phyloP scores from a whole-genome alignment of 2,888 invertebrate species.

The Cephus sareptanus region DNA sequence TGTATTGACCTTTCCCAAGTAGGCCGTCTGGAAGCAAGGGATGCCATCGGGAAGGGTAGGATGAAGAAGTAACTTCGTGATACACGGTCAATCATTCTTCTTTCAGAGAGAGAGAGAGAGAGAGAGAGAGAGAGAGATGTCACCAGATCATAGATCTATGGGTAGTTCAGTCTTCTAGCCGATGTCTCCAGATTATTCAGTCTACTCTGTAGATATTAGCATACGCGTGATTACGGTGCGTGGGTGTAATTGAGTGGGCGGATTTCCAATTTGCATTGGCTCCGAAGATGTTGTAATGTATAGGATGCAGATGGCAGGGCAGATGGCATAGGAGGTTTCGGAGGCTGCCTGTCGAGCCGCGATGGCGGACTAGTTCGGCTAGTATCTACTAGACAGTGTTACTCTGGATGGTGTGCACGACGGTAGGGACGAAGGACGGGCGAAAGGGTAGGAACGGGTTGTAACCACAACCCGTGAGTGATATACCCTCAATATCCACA shows the following conservation, averaged over 20 bases:
- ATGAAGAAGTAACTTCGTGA: no score
- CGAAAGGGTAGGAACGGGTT: slow-evolving; percentile 11
- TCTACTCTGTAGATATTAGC: slow-evolving; percentile 7
- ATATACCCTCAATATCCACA: slow-evolving; percentile 62
- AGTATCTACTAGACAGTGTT: slow-evolving; percentile 6
- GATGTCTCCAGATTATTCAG: neutral
- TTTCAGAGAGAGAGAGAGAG: neutral
- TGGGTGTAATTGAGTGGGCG: slow-evolving; percentile 52
- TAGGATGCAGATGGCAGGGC: slow-evolving; percentile 39
- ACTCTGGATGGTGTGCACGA: neutral
- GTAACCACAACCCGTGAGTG: slow-evolving; percentile 56
- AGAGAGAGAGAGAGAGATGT: neutral
- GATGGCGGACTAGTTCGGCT: slow-evolving; percentile 17
- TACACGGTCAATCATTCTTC: neutral
- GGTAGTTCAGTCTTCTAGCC: neutral
- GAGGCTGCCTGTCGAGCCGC: slow-evolving; percentile 34
- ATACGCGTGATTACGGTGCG: slow-evolving; percentile 44
- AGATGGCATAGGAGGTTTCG: slow-evolving; percentile 35
- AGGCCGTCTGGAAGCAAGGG: neutral
- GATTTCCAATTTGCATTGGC: slow-evolving; percentile 53
- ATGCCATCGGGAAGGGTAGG: no score
- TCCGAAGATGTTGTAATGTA: slow-evolving; percentile 44
- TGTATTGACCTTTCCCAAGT: no score
- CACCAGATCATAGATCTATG: neutral
- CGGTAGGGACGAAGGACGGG: neutral